These are phyloP conservation scores for Thalassoma bifasciatum DNA, from an alignment of 2,113 vertebrate species.

Conservation along the genomic window DNA sequence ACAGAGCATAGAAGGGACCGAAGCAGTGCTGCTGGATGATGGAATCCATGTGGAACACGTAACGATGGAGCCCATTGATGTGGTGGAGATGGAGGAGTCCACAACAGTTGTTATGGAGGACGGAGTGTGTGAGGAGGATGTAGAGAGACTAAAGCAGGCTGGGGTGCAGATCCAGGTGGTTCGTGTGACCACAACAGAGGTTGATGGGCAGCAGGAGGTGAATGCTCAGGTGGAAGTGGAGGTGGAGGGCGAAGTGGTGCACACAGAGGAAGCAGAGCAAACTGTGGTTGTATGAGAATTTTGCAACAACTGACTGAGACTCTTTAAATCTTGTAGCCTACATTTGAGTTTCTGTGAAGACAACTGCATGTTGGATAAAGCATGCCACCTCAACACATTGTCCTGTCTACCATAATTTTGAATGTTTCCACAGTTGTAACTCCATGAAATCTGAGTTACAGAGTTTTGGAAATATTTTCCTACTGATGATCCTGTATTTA, in stretches of 20 bases:
- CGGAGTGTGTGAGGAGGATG: conserved; percentile 88
- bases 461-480: conserved; percentile 7
- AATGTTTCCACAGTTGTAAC: conserved; percentile 5
- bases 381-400: conserved; percentile 27
- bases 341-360: conserved; percentile 12
- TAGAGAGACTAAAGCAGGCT: conserved; percentile 85
- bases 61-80: conserved; percentile 80
- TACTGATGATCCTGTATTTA: conserved; percentile 54
- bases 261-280: conserved; percentile 61
- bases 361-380: conserved; percentile 56
- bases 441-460: conserved; percentile 4
- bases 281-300: conserved; percentile 63
- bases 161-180: conserved; percentile 81
- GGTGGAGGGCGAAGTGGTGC: conserved; percentile 76
- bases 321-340: conserved; percentile 4
- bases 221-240: conserved; percentile 89
- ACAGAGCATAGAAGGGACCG: conserved; percentile 81
- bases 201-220: conserved; percentile 66
- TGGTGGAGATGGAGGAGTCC: conserved; percentile 85
- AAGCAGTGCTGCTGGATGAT: conserved; percentile 89
- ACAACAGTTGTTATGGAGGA: conserved; percentile 89
- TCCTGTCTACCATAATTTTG: conserved; percentile 7
- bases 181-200: conserved; percentile 67
- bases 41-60: conserved; percentile 89
- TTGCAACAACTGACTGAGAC: conserved; percentile 4